A percentile compares a stretch with the other conserved stretches of the same genome.
phyloP scores from a whole-genome alignment of 2,113 vertebrate genomes.

The Ptyas mucosa region DNA sequence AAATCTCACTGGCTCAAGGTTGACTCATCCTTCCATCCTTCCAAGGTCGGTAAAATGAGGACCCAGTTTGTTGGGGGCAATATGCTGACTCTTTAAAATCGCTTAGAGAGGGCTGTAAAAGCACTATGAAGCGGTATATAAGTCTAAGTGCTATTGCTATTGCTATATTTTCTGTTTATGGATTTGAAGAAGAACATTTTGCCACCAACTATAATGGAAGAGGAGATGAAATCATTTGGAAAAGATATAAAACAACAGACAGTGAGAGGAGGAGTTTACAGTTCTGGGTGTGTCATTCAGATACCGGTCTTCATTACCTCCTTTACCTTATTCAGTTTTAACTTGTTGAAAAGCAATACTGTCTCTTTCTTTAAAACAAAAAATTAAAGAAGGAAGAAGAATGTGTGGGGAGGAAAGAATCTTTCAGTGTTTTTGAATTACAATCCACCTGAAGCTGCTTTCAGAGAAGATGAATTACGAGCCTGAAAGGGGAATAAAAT shows the following conservation, averaged over 20 bases:
- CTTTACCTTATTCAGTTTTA: not conserved
- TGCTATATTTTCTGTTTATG: not conserved
- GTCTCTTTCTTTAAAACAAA: not conserved
- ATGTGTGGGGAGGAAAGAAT: not conserved
- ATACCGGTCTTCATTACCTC: not conserved
- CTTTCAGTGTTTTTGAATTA: not conserved
- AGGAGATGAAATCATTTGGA: not conserved
- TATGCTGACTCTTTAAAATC: too few species aligned
- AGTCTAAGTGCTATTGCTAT: too few species aligned
- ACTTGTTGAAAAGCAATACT: not conserved
- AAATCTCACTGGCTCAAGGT: too few species aligned
- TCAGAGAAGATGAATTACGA: not conserved
- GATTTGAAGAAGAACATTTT: not conserved
- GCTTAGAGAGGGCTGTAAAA: too few species aligned
- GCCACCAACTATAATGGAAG: not conserved
- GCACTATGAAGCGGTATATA: too few species aligned
- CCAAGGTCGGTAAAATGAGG: too few species aligned
- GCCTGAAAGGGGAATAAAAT: not conserved
- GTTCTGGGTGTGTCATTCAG: not conserved
- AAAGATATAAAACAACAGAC: not conserved
- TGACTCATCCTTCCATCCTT: too few species aligned
- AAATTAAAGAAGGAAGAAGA: not conserved
- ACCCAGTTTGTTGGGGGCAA: too few species aligned
- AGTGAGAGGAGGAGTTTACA: not conserved
- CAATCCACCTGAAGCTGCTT: not conserved